These are phyloP conservation scores for Odontomyia ornata DNA, from an alignment of 2,888 invertebrate genomes.

Conservation along the genomic window DNA sequence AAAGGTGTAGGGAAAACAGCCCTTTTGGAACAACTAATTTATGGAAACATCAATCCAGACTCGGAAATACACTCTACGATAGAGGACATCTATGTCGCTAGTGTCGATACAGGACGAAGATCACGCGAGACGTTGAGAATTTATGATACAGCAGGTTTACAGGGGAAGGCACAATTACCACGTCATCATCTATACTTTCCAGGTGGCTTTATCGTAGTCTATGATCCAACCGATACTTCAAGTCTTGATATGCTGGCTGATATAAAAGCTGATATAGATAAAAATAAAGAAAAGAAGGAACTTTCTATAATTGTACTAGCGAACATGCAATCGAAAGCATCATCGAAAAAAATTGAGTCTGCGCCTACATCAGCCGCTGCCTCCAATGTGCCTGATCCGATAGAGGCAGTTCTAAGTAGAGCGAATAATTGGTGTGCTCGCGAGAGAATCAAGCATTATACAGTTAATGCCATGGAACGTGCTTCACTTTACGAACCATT, in stretches of 20 bases:
- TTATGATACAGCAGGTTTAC: conserved; percentile 93
- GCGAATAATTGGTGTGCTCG: conserved; percentile 88
- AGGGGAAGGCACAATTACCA: conserved; percentile 68
- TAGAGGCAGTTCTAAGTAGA: conserved; percentile 70
- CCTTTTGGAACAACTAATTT: conserved; percentile 90
- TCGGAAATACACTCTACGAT: conserved; percentile 87
- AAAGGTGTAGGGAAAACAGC: conserved; percentile 95
- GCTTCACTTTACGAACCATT: conserved; percentile 89
- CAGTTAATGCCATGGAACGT: conserved; percentile 85
- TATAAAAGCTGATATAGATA: conserved; percentile 94
- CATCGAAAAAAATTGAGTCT: conserved; percentile 52
- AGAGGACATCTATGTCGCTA: conserved; percentile 96
- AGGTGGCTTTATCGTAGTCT: conserved; percentile 92
- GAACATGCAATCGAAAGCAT: conserved; percentile 65
- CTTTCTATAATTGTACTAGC: conserved; percentile 86
- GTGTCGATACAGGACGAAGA: conserved; percentile 91
- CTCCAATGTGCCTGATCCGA: conserved; percentile 54
- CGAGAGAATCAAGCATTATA: conserved; percentile 91
- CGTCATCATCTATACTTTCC: conserved; percentile 88
- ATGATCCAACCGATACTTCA: conserved; percentile 86
- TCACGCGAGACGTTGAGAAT: conserved; percentile 91
- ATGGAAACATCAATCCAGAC: conserved; percentile 81
- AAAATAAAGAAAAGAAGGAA: conserved; percentile 95
- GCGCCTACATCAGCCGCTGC: conserved; percentile 9
- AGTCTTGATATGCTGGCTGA: conserved; percentile 90